phyloP scores from a whole-genome alignment of 2,888 invertebrate species.

The Melangyna quadrimaculata region DNA sequence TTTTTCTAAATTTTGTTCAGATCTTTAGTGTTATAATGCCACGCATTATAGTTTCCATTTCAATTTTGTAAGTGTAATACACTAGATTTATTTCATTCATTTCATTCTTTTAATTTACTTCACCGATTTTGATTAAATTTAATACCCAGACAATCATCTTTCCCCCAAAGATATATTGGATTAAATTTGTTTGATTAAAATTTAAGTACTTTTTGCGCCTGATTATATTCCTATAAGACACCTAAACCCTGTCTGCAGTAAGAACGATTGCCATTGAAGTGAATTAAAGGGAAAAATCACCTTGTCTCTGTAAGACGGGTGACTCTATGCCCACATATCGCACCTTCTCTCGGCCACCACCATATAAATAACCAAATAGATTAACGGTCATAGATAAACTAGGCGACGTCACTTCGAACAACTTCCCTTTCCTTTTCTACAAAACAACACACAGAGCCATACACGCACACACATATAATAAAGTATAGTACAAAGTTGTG shows the following conservation, averaged over 20 bases:
- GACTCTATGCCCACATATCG: slow-evolving; percentile 66
- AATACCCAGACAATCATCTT: too few species aligned
- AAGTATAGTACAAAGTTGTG: neutral
- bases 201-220: neutral
- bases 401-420: slow-evolving; percentile 62
- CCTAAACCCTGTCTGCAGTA: neutral
- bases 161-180: too few species aligned
- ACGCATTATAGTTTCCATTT: too few species aligned
- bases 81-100: too few species aligned
- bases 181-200: too few species aligned
- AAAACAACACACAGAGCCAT: neutral
- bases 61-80: too few species aligned
- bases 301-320: slow-evolving; percentile 45
- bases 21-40: too few species aligned
- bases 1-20: too few species aligned
- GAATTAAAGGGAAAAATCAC: slow-evolving; percentile 20
- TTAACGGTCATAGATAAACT: slow-evolving; percentile 66
- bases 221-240: neutral
- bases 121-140: too few species aligned
- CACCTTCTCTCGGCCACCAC: slow-evolving; percentile 51
- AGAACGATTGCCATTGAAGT: neutral
- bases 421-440: slow-evolving; percentile 32
- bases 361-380: slow-evolving; percentile 67
- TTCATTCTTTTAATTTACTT: too few species aligned
- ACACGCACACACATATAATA: neutral